Evolutionary conservation across 2,888 invertebrate species (phyloP), one percentile per base, ranked within the genome.

Genomic region (Ommatoiulus sabulosus): DNA sequence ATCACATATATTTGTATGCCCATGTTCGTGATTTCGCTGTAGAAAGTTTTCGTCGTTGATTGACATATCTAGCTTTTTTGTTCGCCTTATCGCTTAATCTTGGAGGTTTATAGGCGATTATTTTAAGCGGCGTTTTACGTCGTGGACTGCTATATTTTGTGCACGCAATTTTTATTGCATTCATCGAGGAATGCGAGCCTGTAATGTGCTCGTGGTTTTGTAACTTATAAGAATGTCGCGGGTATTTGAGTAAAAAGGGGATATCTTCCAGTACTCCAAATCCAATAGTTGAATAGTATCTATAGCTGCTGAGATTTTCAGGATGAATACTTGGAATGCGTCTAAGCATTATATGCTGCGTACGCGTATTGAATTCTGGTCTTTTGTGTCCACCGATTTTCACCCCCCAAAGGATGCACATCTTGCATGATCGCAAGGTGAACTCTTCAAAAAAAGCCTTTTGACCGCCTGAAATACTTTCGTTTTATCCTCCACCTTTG

Each of bases 71-170:
- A 0, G 8, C n/a, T 10, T 72, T 72, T 72, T 72, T 72, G 72
- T 24, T 72, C 72, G 10, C 10, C 72, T 72, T 72, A 72, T 72
- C 72, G 24, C 72, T 72, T 72, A n/a, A 72, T 72, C 72, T 72
- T 8, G 12, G 72, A n/a, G 72, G 72, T 72, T 72, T 72, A 72
- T 72, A 72, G 72, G 24, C 72, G 72, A 72, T 72, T 72, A 72
- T 72, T 72, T 72, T 72, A 72, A 72, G 72, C 72, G 72, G 24
- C 72, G 72, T 72, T 72, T 72, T 72, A 24, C 72, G 24, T 72
- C 24, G 72, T 35, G 24, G 24, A 8, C 24, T 72, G 72, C 72
- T n/a, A 35, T 35, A 35, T 35, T 35, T 35, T 35, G 1, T 63
- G 63, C 24, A 72, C 24, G 8, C 72, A 10, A 6, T 20, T 6